Evolutionary conservation across 1,140 invertebrate species (phyloP).

Genomic region (Amphibalanus amphitrite): DNA sequence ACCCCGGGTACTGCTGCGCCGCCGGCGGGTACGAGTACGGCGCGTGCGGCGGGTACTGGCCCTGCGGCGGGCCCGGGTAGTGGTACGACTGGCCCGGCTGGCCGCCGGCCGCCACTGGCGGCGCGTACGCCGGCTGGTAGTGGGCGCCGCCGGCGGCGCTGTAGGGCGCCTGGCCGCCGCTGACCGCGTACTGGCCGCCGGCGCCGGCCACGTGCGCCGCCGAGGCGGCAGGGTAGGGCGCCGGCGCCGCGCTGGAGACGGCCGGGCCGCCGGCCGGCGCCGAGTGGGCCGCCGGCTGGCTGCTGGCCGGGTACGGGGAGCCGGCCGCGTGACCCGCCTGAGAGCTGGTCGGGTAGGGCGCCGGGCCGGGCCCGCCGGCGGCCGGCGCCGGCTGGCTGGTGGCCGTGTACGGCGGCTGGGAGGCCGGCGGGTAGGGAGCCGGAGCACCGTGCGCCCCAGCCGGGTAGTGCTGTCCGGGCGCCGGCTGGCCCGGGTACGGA

Average conservation of each 20-base stretch:
- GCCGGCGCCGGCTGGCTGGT: neutral
- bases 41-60: neutral
- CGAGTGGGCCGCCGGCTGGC: neutral
- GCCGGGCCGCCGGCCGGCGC: too few relatives aligned
- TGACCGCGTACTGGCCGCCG: neutral
- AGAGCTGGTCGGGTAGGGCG: neutral
- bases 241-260: neutral
- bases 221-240: neutral
- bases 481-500: neutral
- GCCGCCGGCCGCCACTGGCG: too few relatives aligned
- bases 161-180: too few relatives aligned
- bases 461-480: neutral
- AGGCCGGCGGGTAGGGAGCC: neutral
- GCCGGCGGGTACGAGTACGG: neutral
- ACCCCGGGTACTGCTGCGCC: neutral
- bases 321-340: neutral
- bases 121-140: neutral
- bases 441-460: neutral
- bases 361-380: too few relatives aligned
- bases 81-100: too few relatives aligned
- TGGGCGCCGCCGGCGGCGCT: neutral
- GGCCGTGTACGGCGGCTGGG: neutral
- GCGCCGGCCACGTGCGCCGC: neutral
- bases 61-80: neutral
- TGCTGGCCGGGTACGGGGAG: neutral